phyloP scores from a whole-genome alignment of 2,797 vertebrate species.

The Pitangus sulphuratus region DNA sequence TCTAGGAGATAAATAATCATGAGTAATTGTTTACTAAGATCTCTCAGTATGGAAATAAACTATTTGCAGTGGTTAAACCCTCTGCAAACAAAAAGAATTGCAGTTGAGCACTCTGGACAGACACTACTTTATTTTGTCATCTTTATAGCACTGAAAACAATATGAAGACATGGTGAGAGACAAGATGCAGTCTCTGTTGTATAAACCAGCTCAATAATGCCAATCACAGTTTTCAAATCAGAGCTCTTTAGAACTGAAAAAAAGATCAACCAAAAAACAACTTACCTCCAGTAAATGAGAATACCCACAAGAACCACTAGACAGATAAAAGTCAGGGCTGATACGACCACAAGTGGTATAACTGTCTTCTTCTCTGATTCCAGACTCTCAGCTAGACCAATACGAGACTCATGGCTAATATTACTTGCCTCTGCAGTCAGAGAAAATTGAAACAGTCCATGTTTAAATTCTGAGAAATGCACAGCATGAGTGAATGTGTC shows the following conservation, averaged over 20 bases:
- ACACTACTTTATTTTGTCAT: background rate
- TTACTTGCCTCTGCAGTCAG: constrained; percentile 90
- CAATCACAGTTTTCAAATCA: constrained; percentile 12
- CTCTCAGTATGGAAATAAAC: background rate
- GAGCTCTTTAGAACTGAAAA: constrained; percentile 27
- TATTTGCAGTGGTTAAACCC: background rate
- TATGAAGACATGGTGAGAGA: background rate
- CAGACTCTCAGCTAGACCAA: constrained; percentile 85
- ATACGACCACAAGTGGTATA: constrained; percentile 93
- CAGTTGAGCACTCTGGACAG: background rate
- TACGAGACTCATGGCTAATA: constrained; percentile 96
- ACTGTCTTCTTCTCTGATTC: constrained; percentile 87
- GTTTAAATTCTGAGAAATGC: constrained; percentile 71
- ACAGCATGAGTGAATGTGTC: constrained; percentile 40
- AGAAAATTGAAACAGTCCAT: constrained; percentile 75
- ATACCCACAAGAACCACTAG: constrained; percentile 92
- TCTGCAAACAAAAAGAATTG: background rate
- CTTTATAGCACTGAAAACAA: background rate
- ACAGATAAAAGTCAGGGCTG: constrained; percentile 90
- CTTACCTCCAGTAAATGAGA: constrained; percentile 98
- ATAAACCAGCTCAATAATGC: background rate
- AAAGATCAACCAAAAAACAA: background rate
- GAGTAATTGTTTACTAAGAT: background rate
- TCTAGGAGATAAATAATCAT: background rate
- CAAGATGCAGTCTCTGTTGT: background rate